Percentiles rank a stretch among this genome's conserved stretches.
phyloP scores from a whole-genome alignment of 2,113 vertebrate species.

The Cebus imitator region DNA sequence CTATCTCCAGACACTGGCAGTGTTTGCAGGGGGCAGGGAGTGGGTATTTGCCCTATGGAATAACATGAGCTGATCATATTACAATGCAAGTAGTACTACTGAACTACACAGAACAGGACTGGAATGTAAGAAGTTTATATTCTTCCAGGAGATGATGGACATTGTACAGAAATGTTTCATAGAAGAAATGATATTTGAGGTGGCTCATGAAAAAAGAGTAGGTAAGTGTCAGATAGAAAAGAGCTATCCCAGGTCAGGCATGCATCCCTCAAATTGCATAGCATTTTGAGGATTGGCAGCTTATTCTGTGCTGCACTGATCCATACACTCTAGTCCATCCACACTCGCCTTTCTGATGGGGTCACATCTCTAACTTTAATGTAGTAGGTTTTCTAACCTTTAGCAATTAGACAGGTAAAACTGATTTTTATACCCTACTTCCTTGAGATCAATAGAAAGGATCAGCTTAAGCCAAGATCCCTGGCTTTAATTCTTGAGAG shows the following conservation, averaged over 20 bases:
- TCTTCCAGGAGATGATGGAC: neutral
- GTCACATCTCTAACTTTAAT: neutral
- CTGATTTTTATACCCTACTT: neutral
- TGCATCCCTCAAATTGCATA: neutral
- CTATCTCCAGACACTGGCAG: neutral
- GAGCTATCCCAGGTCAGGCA: too few species aligned
- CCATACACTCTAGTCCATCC: neutral
- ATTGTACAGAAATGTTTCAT: neutral
- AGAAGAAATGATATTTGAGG: neutral
- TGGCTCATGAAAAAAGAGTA: neutral
- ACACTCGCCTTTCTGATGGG: neutral
- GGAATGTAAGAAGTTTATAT: neutral
- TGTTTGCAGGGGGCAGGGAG: neutral
- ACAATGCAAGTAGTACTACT: neutral
- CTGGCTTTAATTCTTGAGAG: neutral
- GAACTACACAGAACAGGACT: neutral
- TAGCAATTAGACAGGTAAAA: neutral
- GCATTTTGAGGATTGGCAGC: rapidly evolving
- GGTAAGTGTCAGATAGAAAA: neutral
- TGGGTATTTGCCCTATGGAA: neutral
- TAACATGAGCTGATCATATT: neutral
- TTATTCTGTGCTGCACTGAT: rapidly evolving
- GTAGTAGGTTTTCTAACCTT: neutral
- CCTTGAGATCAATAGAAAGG: neutral
- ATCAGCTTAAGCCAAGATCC: neutral